These are phyloP conservation scores for Chloropsis cyanopogon DNA, from an alignment of 2,113 vertebrate species.

Conservation along the genomic window DNA sequence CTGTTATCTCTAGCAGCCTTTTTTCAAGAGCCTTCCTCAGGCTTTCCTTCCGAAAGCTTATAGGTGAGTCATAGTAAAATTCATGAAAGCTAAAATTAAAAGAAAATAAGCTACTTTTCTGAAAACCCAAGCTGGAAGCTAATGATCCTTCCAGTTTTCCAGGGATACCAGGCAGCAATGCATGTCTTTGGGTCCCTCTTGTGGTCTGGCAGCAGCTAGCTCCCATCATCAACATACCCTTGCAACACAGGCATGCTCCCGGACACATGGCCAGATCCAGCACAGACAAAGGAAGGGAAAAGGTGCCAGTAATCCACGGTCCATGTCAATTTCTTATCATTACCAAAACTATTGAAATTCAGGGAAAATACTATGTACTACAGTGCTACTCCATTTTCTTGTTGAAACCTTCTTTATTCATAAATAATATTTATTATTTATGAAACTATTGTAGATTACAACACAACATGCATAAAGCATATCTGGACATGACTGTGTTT, in stretches of 20 bases:
- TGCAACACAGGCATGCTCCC: rapidly evolving
- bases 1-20: background rate
- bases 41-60: background rate
- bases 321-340: background rate
- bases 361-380: background rate
- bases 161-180: background rate
- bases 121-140: background rate
- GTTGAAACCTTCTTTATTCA: background rate
- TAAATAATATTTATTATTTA: background rate
- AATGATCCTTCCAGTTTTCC: rapidly evolving
- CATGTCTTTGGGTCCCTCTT: slow-evolving; percentile 54
- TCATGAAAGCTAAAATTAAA: background rate
- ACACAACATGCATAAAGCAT: background rate
- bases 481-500: background rate
- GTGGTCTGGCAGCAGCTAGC: background rate
- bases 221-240: too few relatives aligned
- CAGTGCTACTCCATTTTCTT: background rate
- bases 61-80: background rate
- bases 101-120: background rate
- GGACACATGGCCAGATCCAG: background rate
- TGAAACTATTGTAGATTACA: background rate
- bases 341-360: background rate
- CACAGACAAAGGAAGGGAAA: background rate
- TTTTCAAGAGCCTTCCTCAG: background rate
- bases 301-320: background rate